These are phyloP conservation scores for Argyresthia albistria DNA, from an alignment of 2,888 invertebrate species.

Conservation along the genomic window DNA sequence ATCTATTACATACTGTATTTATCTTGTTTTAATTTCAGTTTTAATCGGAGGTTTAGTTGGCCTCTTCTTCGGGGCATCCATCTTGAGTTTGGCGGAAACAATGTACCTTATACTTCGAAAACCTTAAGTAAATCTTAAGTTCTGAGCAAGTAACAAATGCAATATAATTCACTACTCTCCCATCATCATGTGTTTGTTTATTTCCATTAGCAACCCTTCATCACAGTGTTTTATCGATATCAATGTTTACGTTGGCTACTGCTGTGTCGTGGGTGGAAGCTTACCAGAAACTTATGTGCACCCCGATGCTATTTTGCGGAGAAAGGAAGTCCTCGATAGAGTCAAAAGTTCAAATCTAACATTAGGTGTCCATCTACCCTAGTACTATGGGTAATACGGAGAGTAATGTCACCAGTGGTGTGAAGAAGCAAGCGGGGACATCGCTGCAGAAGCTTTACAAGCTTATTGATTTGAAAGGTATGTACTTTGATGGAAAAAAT, in stretches of 20 bases:
- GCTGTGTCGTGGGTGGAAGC: too few species aligned
- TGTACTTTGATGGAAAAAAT: too few species aligned
- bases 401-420: conserved; percentile 93
- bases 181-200: not conserved
- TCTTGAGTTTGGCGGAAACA: conserved; percentile 73
- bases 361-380: too few species aligned
- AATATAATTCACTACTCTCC: not conserved
- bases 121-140: not conserved
- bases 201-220: not conserved
- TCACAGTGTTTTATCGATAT: conserved; percentile 18
- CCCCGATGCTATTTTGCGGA: not conserved
- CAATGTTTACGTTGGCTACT: not conserved
- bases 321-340: not conserved
- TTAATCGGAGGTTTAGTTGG: conserved; percentile 74
- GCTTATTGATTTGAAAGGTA: conserved; percentile 91
- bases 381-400: conserved; percentile 84
- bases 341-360: not conserved
- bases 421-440: conserved; percentile 94
- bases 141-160: not conserved
- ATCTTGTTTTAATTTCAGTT: conserved; percentile 47
- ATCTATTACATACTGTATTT: conserved; percentile 4
- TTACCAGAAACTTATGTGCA: too few species aligned
- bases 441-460: conserved; percentile 89
- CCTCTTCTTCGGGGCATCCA: conserved; percentile 74
- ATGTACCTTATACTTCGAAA: conserved; percentile 53